Evolutionary conservation across 2,797 vertebrate genomes (phyloP), one percentile per base, ranked within the genome.

Genomic region (Brachyrhaphis roseni): DNA sequence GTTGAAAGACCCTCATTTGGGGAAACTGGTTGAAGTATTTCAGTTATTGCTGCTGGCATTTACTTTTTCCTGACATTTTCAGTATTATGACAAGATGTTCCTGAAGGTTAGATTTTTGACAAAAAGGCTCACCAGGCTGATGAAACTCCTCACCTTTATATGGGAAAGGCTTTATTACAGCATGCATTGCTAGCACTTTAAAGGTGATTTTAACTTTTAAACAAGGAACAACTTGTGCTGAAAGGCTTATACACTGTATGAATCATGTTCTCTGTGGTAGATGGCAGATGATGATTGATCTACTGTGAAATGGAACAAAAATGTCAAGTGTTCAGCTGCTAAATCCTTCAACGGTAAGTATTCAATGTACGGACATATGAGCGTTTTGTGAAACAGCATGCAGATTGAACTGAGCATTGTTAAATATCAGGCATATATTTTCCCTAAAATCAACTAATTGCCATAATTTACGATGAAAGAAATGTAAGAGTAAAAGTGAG

Each of bases 241-340:
- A 81, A 79, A 59, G 46, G 23, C 75, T 79, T 62, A 76, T 79
- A 57, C 57, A 45, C 55, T 66, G 26, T 28, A 71, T 84, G 77
- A 90, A 71, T 81, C 70, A 73, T 26, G 49, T 55, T 78, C 64
- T 80, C 74, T 41, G 64, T 79, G 84, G 76, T 57, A 15, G 59
- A 5, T 75, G 34, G 43, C 34, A 51, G 62, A 53, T 78, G 64
- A 83, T 77, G 59, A 77, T 15, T 31, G 57, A 31, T 36, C 53
- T 62, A 43, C 20, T 84, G 71, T 77, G 62, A 66, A 73, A 86
- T 72, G 1, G n/a, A 83, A 81, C 86, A 75, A 45, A 46, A 66
- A 62, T 34, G 75, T 79, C 43, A 77, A 23, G 23, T 23, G 26
- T 83, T 57, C 10, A 74, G 73, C 51, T 31, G 62, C 46, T 74